Evolutionary conservation across 2,113 vertebrate genomes (phyloP), one percentile per base, ranked within the genome.

Genomic region (Chitala chitala): DNA sequence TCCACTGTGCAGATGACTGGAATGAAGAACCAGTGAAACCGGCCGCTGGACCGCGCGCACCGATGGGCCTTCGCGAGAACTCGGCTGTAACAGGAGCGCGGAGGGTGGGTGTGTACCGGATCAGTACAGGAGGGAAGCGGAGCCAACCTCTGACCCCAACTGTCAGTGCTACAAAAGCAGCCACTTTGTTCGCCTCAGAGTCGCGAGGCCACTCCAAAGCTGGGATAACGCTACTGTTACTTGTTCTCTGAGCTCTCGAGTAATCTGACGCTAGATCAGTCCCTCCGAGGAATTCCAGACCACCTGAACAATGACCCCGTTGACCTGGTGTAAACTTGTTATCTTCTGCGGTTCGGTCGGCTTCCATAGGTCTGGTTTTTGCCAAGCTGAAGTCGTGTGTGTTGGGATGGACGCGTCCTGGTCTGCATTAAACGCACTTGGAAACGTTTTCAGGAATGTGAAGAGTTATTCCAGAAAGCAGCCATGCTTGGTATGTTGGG

Each of bases 231-330:
- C 17, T 4, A 44, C 20, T 26, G 9, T 75, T 72, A 78, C 77
- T 77, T 78, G 75, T 74, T 69, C 59, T 77, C 72, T n/a, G 33
- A 64, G 65, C 63, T 69, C 42, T 74, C 70, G 55, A 50, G 72
- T 78, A 80, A 76, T 55, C 74, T 36, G 29, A 70, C 72, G 69
- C 71, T 29, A 24, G 36, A 48, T 36, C 33, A 29, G 64, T 63
- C 58, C 56, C 69, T 5, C 31, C 31, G 8, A 15, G 74, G 72
- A 79, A 68, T 58, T 42, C 55, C 20, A 29, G 68, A 15, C 66
- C 55, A 54, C 36, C 46, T 13, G 55, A 56, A 81, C 77, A 76
- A 78, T 76, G 40, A 71, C 38, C 63, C 79, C 72, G 75, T 80
- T 80, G 79, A 78, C 79, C 71, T 48, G 53, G 44, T 71, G 72